A percentile compares a stretch with the other conserved stretches of the same genome.
Evolutionary conservation across 2,113 vertebrate genomes (phyloP).

Genomic region (Megatriorchis doriae): DNA sequence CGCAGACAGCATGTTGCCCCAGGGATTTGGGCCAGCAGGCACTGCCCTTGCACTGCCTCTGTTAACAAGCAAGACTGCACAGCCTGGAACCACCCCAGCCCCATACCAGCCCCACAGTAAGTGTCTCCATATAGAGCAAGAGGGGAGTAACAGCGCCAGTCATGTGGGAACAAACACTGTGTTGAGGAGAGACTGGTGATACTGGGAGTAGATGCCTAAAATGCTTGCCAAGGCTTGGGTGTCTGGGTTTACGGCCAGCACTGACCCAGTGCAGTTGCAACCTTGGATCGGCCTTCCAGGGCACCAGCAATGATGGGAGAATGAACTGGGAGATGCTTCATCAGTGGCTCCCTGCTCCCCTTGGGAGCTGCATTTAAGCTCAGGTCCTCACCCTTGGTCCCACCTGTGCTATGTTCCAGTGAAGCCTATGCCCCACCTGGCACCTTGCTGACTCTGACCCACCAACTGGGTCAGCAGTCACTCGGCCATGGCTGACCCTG

Average conservation of each 20-base stretch:
- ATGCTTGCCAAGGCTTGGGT: background rate
- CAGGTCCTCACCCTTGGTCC: background rate
- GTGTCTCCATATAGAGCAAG: background rate
- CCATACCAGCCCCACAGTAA: background rate
- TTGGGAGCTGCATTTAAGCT: background rate
- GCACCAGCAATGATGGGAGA: background rate
- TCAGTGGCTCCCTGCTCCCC: background rate
- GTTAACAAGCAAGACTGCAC: background rate
- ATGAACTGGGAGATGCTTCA: background rate
- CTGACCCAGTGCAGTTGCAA: background rate
- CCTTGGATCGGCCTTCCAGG: background rate
- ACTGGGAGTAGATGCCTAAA: background rate
- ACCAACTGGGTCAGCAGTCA: background rate
- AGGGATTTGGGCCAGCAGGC: background rate
- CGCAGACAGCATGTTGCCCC: rapidly evolving
- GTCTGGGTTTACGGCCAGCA: background rate
- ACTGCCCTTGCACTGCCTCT: background rate
- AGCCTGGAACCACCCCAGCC: background rate
- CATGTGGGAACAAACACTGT: background rate
- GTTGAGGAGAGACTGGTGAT: background rate
- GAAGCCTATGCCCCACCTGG: background rate
- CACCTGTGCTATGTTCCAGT: background rate
- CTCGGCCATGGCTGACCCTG: rapidly evolving
- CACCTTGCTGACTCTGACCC: background rate
- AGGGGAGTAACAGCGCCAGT: background rate